phyloP scores from a whole-genome alignment of 2,888 invertebrate species.

The Pseudococcus longispinus region DNA sequence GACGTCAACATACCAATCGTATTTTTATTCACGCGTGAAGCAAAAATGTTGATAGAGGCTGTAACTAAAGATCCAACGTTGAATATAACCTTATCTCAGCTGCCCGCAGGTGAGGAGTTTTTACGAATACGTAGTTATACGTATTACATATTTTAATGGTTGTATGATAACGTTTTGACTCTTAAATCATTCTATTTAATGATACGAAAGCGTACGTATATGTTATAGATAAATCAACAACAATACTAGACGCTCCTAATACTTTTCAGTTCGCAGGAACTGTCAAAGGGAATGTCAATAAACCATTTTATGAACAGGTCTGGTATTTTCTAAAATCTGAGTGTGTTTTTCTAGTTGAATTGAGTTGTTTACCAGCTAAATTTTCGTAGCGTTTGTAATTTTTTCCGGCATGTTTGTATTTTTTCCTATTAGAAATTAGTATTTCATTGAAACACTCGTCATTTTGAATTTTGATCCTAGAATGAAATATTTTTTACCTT shows the following conservation, averaged over 20 bases:
- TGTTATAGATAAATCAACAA: conserved; percentile 45
- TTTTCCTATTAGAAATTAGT: background rate
- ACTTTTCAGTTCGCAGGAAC: conserved; percentile 45
- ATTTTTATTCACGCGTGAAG: conserved; percentile 82
- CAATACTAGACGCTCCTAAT: conserved; percentile 28
- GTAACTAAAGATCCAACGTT: conserved; percentile 59
- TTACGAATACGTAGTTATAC: background rate
- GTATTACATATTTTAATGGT: background rate
- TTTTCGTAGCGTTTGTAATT: background rate
- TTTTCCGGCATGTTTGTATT: background rate
- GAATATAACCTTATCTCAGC: conserved; percentile 59
- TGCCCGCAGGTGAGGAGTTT: conserved; percentile 54
- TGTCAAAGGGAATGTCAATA: conserved; percentile 35
- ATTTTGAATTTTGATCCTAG: background rate
- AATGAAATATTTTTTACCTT: background rate
- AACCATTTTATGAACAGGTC: conserved; percentile 37
- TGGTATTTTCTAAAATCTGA: background rate
- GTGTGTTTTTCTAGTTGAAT: background rate
- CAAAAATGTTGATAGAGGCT: conserved; percentile 59
- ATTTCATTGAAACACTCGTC: background rate
- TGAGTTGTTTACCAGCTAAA: conserved; percentile 5
- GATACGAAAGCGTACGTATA: background rate
- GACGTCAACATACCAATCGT: conserved; percentile 90
- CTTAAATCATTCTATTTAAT: background rate
- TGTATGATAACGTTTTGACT: background rate